These are phyloP conservation scores for Sesamia inferens DNA, from an alignment of 2,888 invertebrate genomes.

Conservation along the genomic window DNA sequence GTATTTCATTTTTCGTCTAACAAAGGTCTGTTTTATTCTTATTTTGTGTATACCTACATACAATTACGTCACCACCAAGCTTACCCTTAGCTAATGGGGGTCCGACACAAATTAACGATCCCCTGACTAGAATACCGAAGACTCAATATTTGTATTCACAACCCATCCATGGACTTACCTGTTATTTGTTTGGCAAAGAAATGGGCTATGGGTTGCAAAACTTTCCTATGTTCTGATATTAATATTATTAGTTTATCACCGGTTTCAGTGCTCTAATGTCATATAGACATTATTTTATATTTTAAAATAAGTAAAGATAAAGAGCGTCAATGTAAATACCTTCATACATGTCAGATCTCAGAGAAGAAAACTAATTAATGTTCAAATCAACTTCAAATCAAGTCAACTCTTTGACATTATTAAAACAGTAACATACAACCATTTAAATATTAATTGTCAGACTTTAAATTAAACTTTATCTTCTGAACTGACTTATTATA, in stretches of 20 bases:
- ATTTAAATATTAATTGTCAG: neutral
- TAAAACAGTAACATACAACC: neutral
- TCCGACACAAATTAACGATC: constrained; percentile 53
- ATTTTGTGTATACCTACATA: neutral
- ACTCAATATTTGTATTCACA: constrained; percentile 46
- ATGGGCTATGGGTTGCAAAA: constrained; percentile 40
- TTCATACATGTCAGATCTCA: no score
- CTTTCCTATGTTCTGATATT: constrained; percentile 54
- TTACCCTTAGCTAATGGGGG: constrained; percentile 35
- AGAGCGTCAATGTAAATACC: no score
- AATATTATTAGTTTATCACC: constrained; percentile 29
- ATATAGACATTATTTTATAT: constrained; percentile 18
- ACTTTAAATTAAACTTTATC: neutral
- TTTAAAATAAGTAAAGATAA: constrained; percentile 5
- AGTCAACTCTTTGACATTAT: neutral
- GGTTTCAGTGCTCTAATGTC: constrained; percentile 11
- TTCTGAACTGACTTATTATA: neutral
- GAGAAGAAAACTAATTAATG: neutral
- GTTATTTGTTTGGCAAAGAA: constrained; percentile 59
- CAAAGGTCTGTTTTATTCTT: neutral
- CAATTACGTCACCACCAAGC: constrained; percentile 4
- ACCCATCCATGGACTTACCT: constrained; percentile 53
- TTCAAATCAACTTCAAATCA: neutral
- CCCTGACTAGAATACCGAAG: constrained; percentile 35
- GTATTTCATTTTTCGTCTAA: neutral